Evolutionary conservation across 2,797 vertebrate species (phyloP).

Genomic region (Phyllotis vaccarum): DNA sequence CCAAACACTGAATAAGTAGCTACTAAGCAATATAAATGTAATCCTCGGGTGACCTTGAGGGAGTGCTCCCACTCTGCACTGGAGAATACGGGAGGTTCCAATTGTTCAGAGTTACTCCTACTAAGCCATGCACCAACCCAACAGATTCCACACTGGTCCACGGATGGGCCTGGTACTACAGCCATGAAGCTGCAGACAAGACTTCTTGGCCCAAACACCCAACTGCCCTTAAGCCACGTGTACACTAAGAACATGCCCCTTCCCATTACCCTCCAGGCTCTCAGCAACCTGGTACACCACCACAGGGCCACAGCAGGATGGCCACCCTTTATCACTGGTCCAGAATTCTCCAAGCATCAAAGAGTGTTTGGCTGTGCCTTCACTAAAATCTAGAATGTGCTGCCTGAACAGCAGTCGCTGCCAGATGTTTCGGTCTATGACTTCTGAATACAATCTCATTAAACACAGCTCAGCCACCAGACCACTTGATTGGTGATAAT

Average conservation of each 20-base stretch:
- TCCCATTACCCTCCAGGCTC: background rate
- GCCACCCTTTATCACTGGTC: background rate
- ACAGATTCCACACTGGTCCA: background rate
- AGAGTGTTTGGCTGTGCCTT: background rate
- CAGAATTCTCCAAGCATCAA: background rate
- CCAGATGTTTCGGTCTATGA: background rate
- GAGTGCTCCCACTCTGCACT: background rate
- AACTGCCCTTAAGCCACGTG: background rate
- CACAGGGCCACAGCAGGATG: background rate
- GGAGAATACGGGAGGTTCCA: background rate
- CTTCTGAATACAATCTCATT: background rate
- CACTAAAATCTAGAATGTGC: too few relatives aligned
- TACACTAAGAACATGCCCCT: background rate
- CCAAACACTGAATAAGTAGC: conserved; percentile 7
- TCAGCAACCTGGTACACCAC: background rate
- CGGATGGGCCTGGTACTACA: background rate
- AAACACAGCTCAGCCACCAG: background rate
- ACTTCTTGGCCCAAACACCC: background rate
- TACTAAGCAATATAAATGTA: background rate
- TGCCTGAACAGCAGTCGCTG: background rate
- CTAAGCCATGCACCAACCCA: fast-evolving
- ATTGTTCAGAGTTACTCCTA: background rate
- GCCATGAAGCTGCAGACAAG: background rate
- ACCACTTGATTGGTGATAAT: background rate
- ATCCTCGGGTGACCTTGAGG: background rate